phyloP scores from a whole-genome alignment of 2,888 invertebrate species.

The Melanostoma mellinum region DNA sequence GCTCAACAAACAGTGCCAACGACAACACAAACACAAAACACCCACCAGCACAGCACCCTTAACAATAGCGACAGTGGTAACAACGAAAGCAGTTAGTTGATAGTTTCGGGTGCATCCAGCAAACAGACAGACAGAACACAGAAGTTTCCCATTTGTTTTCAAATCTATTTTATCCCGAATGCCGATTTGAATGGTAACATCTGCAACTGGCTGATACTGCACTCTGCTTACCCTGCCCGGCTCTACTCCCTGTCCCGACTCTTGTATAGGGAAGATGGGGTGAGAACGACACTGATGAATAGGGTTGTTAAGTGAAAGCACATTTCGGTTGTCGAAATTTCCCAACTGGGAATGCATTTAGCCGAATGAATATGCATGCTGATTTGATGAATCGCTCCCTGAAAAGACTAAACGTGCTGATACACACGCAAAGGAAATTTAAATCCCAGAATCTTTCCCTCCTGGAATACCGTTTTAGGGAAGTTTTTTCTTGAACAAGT shows the following conservation, averaged over 20 bases:
- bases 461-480: conserved; percentile 37
- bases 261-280: neutral
- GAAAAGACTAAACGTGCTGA: conserved; percentile 46
- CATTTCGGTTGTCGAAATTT: conserved; percentile 63
- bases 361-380: conserved; percentile 63
- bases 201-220: conserved; percentile 43
- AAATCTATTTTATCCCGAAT: conserved; percentile 8
- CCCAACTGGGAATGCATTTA: conserved; percentile 62
- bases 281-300: conserved; percentile 61
- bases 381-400: conserved; percentile 62
- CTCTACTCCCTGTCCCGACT: conserved; percentile 13
- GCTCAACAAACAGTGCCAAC: neutral
- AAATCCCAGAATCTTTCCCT: conserved; percentile 24
- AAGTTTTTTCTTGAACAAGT: conserved; percentile 19
- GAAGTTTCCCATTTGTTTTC: conserved; percentile 35
- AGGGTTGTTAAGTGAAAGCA: conserved; percentile 69
- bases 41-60: neutral
- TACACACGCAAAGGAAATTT: conserved; percentile 33
- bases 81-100: conserved; percentile 36
- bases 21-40: neutral
- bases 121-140: conserved; percentile 5
- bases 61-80: neutral
- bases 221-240: conserved; percentile 1
- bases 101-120: conserved; percentile 62
- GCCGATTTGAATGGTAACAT: conserved; percentile 14